Evolutionary conservation across 2,113 vertebrate genomes (phyloP).

Genomic region (Henicopernis longicauda): DNA sequence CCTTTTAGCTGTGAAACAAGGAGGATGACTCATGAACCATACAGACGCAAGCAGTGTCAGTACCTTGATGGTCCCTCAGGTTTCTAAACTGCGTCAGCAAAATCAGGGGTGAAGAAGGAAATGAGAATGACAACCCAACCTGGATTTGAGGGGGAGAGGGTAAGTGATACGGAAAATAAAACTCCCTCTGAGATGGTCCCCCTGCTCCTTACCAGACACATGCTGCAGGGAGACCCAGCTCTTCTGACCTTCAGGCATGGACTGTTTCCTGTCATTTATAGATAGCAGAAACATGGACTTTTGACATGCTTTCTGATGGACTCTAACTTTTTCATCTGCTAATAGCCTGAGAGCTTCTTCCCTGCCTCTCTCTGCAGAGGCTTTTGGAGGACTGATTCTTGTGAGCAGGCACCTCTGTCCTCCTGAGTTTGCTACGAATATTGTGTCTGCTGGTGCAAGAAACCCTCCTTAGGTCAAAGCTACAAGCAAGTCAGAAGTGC

Average conservation of each 20-base stretch:
- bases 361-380: background rate
- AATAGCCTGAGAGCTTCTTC: background rate
- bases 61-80: background rate
- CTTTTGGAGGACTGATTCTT: background rate
- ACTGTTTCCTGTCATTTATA: background rate
- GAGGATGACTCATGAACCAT: conserved; percentile 6
- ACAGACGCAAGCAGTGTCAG: background rate
- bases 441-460: background rate
- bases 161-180: background rate
- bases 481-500: background rate
- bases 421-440: background rate
- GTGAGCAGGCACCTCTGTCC: background rate
- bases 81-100: background rate
- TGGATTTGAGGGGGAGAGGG: background rate
- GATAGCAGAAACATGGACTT: background rate
- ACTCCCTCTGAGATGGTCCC: background rate
- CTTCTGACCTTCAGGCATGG: background rate
- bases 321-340: background rate
- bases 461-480: background rate
- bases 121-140: background rate
- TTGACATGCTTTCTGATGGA: rapidly evolving
- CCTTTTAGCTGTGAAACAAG: background rate
- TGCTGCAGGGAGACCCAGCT: background rate
- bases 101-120: background rate
- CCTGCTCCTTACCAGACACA: background rate